Base-by-base conservation (phyloP, 2,113 vertebrate species). In the Cyanoderma ruficeps region DNA sequence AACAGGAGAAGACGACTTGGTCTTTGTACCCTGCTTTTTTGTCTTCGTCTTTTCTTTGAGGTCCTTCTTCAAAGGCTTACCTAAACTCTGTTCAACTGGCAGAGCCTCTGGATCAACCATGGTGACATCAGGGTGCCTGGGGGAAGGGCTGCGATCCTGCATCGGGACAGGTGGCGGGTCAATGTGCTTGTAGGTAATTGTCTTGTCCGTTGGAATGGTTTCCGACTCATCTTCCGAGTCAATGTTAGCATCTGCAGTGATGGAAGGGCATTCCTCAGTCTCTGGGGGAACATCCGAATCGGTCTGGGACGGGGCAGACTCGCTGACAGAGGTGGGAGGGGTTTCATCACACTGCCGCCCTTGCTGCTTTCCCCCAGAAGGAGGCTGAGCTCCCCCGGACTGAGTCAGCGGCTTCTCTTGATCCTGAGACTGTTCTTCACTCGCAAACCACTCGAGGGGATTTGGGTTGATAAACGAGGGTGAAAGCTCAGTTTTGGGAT, bases 391-490 rank as follows among this genome's bases (percentile, higher is more conserved):
- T 87, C 98, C 98, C 37, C 98, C 98, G 2, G 97, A 97, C 30
- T 98, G 98, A 71, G 98, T 95, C 67, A 99, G 96, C 44, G 97
- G 98, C 77, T 98, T 99, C 83, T 99, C 98, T 21, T 98, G 98
- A 37, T 98, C 98, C 85, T 98, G 94, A 69, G 97, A 65, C 19
- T 98, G 97, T 50, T 99, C 99, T 89, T 99, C 99, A 94, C 96
- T 99, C 79, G 98, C 98, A 97, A 99, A 99, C 98, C 99, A 99
- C 93, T 99, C 99, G 6, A 99, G 97, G 46, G 99, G 99, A 82
- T 98, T 99, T 33, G 99, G 99, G 80, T 99, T 99, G 92, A 99
- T 99, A 96, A 99, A 99, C 46, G 99, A 99, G 8, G 99, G 99
- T 2, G 99, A 99, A 16, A 99, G 98, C 94, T 99, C 99, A 4